Percentiles rank a stretch among this genome's conserved stretches.
These are phyloP conservation scores for Heliconius ismenius DNA, from an alignment of 2,888 invertebrate species.

Conservation along the genomic window DNA sequence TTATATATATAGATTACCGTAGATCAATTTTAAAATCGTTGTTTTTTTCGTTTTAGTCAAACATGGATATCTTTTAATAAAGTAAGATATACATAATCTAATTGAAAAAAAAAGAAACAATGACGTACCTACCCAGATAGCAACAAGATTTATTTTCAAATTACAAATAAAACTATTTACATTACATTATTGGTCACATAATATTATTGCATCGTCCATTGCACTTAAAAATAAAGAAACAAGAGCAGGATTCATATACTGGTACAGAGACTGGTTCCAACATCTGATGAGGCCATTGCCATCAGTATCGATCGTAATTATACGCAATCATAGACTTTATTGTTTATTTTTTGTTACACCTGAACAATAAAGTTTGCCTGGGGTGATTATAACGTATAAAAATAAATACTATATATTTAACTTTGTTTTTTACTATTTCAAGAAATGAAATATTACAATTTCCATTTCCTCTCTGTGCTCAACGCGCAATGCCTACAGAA, in stretches of 20 bases:
- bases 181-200: slow-evolving; percentile 24
- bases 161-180: background rate
- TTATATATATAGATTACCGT: no score
- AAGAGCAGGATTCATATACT: slow-evolving; percentile 46
- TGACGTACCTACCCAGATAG: background rate
- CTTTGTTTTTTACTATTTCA: background rate
- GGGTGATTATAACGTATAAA: slow-evolving; percentile 1
- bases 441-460: no score
- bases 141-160: background rate
- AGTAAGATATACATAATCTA: background rate
- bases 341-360: slow-evolving; percentile 18
- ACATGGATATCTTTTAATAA: background rate
- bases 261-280: slow-evolving; percentile 57
- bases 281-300: slow-evolving; percentile 58
- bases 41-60: background rate
- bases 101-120: background rate
- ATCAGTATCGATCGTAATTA: slow-evolving; percentile 47
- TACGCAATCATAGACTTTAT: slow-evolving; percentile 33
- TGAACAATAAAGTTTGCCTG: background rate
- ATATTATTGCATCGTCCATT: slow-evolving; percentile 24
- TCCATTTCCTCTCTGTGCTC: no score
- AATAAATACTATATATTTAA: slow-evolving; percentile 2
- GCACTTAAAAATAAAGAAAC: slow-evolving; percentile 20
- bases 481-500: no score
- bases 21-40: background rate